These are phyloP conservation scores for Eulithis testata DNA, from an alignment of 2,888 invertebrate species.

Conservation along the genomic window DNA sequence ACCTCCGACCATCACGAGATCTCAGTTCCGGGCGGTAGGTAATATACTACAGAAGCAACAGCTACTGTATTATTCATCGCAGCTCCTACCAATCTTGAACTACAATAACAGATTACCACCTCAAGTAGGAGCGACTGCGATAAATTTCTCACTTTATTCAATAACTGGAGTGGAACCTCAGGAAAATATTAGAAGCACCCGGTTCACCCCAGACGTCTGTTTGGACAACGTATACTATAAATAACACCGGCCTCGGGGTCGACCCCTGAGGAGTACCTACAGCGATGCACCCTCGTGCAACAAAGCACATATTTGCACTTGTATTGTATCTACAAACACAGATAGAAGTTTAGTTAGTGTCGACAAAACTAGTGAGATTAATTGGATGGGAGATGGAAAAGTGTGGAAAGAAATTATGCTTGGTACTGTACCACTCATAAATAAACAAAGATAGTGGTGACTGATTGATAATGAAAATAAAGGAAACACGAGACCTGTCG, in stretches of 20 bases:
- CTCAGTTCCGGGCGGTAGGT: constrained; percentile 3
- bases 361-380: not conserved
- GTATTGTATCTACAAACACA: not conserved
- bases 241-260: constrained; percentile 52
- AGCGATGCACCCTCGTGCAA: constrained; percentile 39
- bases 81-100: constrained; percentile 13
- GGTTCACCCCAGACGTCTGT: constrained; percentile 47
- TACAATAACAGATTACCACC: constrained; percentile 24
- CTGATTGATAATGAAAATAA: no score
- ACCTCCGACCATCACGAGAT: no score
- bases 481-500: no score
- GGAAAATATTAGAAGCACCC: constrained; percentile 38
- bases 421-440: no score
- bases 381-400: not conserved
- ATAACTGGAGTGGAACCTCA: constrained; percentile 28
- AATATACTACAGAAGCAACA: constrained; percentile 4
- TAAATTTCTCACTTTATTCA: constrained; percentile 36
- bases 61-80: constrained; percentile 12
- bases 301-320: constrained; percentile 38
- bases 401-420: no score
- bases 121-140: constrained; percentile 19
- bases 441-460: no score
- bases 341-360: constrained; percentile 10
- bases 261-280: constrained; percentile 47
- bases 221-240: constrained; percentile 58